Percentiles rank a stretch among this genome's conserved stretches.
phyloP scores from a whole-genome alignment of 2,888 invertebrate genomes.

The Rotaria sp. region DNA sequence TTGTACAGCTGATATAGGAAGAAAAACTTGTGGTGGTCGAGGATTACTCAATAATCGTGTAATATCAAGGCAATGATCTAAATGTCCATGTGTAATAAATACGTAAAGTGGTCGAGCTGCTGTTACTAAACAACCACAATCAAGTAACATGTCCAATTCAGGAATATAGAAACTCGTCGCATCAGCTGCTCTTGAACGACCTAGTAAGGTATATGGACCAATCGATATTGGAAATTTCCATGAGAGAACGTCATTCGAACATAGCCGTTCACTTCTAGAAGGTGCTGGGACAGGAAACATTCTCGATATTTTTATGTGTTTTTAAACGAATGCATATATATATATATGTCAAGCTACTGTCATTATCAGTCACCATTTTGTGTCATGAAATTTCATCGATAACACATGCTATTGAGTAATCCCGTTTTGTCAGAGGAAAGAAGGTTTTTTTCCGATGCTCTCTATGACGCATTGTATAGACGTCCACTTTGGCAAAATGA shows the following conservation, averaged over 20 bases:
- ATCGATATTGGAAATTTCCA: neutral
- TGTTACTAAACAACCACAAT: neutral
- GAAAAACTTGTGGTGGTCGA: neutral
- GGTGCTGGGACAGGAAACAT: neutral
- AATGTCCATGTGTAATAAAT: neutral
- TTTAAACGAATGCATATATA: too few relatives aligned
- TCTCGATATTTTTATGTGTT: neutral
- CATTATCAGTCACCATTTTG: too few relatives aligned
- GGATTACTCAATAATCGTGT: neutral
- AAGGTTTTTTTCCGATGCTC: too few relatives aligned
- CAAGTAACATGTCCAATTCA: neutral
- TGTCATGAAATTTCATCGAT: too few relatives aligned
- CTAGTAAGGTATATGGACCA: neutral
- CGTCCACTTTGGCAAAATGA: too few relatives aligned
- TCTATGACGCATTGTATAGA: too few relatives aligned
- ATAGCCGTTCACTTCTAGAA: neutral
- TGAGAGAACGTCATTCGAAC: neutral
- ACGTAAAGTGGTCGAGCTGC: neutral
- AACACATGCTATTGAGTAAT: too few relatives aligned
- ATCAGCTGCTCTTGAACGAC: conserved; percentile 16
- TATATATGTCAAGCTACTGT: too few relatives aligned
- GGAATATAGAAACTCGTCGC: neutral
- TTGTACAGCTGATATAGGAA: neutral
- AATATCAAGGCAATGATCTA: neutral
- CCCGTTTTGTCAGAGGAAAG: too few relatives aligned